phyloP scores from a whole-genome alignment of 2,113 vertebrate species.

The Ahaetulla prasina region DNA sequence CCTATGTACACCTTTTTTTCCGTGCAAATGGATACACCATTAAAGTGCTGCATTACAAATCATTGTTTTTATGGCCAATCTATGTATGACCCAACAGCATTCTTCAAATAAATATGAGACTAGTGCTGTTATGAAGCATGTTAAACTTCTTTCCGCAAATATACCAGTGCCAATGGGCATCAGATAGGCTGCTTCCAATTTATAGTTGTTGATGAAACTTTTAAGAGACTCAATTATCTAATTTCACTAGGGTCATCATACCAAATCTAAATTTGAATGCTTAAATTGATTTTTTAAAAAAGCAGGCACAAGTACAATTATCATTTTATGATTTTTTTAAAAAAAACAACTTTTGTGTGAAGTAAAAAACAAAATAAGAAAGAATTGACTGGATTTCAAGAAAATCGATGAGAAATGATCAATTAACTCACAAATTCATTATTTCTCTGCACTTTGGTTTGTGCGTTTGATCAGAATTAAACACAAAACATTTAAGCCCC shows the following conservation, averaged over 20 bases:
- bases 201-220: background rate
- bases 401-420: background rate
- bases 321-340: background rate
- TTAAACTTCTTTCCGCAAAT: background rate
- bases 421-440: background rate
- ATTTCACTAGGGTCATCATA: background rate
- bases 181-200: background rate
- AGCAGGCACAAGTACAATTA: background rate
- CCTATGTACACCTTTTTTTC: background rate
- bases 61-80: background rate
- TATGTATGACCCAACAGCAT: background rate
- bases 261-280: background rate
- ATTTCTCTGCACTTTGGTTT: background rate
- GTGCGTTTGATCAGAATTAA: background rate
- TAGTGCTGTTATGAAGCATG: background rate
- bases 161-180: background rate
- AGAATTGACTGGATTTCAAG: background rate
- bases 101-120: background rate
- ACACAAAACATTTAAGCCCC: background rate
- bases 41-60: background rate
- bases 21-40: too few species aligned
- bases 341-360: background rate
- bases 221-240: background rate
- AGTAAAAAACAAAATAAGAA: background rate
- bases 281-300: background rate